These are phyloP conservation scores for Conus canariensis DNA, from an alignment of 2,888 invertebrate species.

Conservation along the genomic window DNA sequence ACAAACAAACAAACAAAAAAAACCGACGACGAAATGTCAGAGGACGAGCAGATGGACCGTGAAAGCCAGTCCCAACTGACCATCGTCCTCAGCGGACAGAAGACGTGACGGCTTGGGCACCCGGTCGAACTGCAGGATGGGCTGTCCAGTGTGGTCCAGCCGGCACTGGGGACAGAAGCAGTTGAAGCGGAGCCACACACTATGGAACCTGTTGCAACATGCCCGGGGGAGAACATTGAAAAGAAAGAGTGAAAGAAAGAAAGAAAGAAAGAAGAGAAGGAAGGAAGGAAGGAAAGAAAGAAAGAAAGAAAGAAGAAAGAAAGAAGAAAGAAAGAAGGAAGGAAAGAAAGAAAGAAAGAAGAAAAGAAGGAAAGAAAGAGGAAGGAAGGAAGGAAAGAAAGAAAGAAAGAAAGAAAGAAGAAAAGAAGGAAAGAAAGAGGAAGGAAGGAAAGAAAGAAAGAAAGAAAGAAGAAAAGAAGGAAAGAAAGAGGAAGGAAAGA, in stretches of 20 bases:
- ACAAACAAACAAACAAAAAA: no score
- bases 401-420: background rate
- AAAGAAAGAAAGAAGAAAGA: background rate
- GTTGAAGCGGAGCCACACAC: background rate
- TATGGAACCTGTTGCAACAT: background rate
- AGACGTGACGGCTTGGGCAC: background rate
- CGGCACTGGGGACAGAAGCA: slow-evolving; percentile 14
- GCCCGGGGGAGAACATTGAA: background rate
- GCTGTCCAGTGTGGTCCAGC: slow-evolving; percentile 11
- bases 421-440: background rate
- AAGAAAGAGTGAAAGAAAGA: background rate
- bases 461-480: no score
- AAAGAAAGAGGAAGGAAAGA: background rate
- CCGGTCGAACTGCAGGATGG: background rate
- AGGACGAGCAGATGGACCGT: no score
- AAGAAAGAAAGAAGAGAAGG: background rate
- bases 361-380: background rate
- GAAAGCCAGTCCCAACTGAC: background rate
- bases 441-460: background rate
- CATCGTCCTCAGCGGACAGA: slow-evolving; percentile 15
- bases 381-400: background rate
- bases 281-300: background rate
- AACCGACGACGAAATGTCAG: no score
- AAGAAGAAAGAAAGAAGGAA: background rate
- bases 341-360: background rate